phyloP scores from a whole-genome alignment of 2,888 invertebrate species.

The Ditula angustiorana region DNA sequence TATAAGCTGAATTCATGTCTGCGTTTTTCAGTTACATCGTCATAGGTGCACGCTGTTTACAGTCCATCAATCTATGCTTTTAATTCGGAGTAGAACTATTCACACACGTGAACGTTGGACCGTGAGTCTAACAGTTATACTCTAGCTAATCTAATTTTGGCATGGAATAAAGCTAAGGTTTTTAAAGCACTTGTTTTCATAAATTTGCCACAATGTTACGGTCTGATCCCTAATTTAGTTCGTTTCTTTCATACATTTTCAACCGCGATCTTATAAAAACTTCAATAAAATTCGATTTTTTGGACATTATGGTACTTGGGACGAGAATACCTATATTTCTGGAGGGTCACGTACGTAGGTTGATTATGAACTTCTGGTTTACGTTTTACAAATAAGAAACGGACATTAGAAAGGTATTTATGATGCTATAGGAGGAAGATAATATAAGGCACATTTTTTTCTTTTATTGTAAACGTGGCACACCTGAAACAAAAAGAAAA shows the following conservation, averaged over 20 bases:
- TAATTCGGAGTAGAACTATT: neutral
- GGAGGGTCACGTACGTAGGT: constrained; percentile 27
- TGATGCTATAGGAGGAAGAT: constrained; percentile 52
- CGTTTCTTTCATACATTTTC: neutral
- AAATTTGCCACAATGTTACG: constrained; percentile 13
- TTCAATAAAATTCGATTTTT: constrained; percentile 21
- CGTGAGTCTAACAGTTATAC: no score
- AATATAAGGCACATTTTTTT: constrained; percentile 71
- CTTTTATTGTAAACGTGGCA: constrained; percentile 54
- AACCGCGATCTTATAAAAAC: constrained; percentile 13
- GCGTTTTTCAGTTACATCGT: neutral
- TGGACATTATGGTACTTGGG: constrained; percentile 29
- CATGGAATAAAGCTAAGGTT: constrained; percentile 17
- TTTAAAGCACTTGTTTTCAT: constrained; percentile 20
- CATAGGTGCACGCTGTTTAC: neutral
- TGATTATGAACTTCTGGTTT: constrained; percentile 1
- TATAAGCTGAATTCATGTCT: no score
- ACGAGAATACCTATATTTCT: constrained; percentile 14
- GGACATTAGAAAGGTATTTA: constrained; percentile 13
- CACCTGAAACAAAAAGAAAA: constrained; percentile 65
- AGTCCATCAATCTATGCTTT: neutral
- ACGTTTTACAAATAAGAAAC: neutral
- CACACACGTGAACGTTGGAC: neutral
- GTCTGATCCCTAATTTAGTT: neutral
- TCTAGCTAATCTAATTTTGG: constrained; percentile 13